Percentiles rank a stretch among this genome's conserved stretches.
phyloP scores from a whole-genome alignment of 2,797 vertebrate species.

The Hybognathus amarus region DNA sequence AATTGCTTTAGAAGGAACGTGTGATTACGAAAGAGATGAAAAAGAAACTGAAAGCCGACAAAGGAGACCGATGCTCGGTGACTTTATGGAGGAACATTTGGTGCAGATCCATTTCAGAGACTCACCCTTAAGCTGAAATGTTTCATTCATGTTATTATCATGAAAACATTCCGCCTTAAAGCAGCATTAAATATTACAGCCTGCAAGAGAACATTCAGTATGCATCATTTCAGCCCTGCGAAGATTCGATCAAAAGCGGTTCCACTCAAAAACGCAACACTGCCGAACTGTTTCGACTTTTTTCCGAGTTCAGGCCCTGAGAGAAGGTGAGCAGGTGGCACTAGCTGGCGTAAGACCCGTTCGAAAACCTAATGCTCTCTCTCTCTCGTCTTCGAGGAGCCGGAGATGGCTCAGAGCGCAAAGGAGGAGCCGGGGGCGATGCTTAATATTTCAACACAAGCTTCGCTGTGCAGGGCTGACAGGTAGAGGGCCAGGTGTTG shows the following conservation, averaged over 20 bases:
- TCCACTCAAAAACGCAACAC: slow-evolving; percentile 23
- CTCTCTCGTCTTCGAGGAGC: slow-evolving; percentile 39
- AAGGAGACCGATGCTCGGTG: slow-evolving; percentile 21
- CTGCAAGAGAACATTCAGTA: slow-evolving; percentile 25
- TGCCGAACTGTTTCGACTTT: slow-evolving; percentile 14
- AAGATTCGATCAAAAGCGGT: slow-evolving; percentile 38
- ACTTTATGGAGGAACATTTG: slow-evolving; percentile 30
- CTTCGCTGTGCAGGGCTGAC: slow-evolving; percentile 48
- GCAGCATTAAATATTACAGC: slow-evolving; percentile 22
- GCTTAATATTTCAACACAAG: slow-evolving; percentile 66
- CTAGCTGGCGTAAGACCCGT: slow-evolving; percentile 38
- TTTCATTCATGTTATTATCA: slow-evolving; percentile 45
- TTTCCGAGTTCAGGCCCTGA: slow-evolving; percentile 37
- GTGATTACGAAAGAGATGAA: slow-evolving; percentile 55
- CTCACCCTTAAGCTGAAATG: slow-evolving; percentile 42
- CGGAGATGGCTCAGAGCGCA: slow-evolving; percentile 43
- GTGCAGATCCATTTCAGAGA: slow-evolving; percentile 27
- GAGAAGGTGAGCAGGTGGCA: slow-evolving; percentile 46
- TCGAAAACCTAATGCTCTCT: slow-evolving; percentile 33
- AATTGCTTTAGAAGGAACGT: slow-evolving; percentile 42
- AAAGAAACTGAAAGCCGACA: slow-evolving; percentile 32
- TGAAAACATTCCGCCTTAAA: slow-evolving; percentile 32
- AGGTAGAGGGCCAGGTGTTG: slow-evolving; percentile 63
- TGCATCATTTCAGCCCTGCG: slow-evolving; percentile 17
- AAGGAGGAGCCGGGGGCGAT: slow-evolving; percentile 51